Evolutionary conservation across 2,113 vertebrate genomes (phyloP).

Genomic region (Ailurus styani): DNA sequence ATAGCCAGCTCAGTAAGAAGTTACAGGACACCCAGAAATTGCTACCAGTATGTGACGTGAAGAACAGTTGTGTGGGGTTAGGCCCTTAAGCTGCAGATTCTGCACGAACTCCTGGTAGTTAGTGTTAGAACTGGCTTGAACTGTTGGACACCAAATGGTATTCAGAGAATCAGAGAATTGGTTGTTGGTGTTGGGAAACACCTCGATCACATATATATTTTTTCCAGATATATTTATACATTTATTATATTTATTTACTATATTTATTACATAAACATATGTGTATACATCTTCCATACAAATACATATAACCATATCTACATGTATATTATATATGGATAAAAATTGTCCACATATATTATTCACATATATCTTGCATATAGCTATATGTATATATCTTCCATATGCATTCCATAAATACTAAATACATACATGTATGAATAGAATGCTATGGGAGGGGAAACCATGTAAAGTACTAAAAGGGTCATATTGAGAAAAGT

Average conservation of each 20-base stretch:
- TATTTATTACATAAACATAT: neutral
- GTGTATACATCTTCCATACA: neutral
- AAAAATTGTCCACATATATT: neutral
- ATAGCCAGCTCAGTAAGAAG: neutral
- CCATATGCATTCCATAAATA: neutral
- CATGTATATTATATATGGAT: neutral
- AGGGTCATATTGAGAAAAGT: neutral
- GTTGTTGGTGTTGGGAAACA: neutral
- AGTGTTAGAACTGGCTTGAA: neutral
- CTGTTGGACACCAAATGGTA: neutral
- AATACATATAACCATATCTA: neutral
- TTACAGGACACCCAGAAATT: neutral
- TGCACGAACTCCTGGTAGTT: neutral
- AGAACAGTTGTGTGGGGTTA: neutral
- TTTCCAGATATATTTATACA: neutral
- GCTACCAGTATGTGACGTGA: neutral
- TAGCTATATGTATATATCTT: neutral
- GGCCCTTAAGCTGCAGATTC: neutral
- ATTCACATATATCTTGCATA: neutral
- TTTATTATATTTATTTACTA: neutral
- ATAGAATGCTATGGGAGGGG: neutral
- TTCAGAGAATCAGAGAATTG: neutral
- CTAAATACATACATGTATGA: neutral
- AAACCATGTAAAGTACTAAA: neutral
- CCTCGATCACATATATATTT: neutral